These are phyloP conservation scores for Tenodera sinensis DNA, from an alignment of 2,888 invertebrate species.

Conservation along the genomic window DNA sequence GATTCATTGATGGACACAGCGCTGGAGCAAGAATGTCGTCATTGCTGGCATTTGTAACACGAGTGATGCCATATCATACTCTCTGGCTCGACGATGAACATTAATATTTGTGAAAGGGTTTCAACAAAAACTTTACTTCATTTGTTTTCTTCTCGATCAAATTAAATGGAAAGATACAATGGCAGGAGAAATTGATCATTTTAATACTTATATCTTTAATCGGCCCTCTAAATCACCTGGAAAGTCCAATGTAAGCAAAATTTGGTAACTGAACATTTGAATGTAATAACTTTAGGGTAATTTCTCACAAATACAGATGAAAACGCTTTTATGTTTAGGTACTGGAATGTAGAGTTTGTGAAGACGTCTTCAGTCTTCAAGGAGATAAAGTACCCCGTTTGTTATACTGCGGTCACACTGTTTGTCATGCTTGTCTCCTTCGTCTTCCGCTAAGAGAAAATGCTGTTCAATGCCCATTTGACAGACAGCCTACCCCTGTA, in stretches of 20 bases:
- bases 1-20: no score
- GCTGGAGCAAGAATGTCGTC: no score
- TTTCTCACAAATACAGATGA: not conserved
- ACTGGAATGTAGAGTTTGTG: slow-evolving; percentile 54
- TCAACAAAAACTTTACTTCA: not conserved
- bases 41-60: no score
- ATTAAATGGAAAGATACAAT: slow-evolving; percentile 28
- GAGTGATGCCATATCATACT: no score
- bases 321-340: slow-evolving; percentile 39
- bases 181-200: slow-evolving; percentile 37
- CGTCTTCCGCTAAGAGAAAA: slow-evolving; percentile 46
- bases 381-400: slow-evolving; percentile 55
- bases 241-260: slow-evolving; percentile 34
- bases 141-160: not conserved
- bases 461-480: slow-evolving; percentile 53
- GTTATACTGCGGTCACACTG: slow-evolving; percentile 52
- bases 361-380: slow-evolving; percentile 53
- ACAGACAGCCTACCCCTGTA: slow-evolving; percentile 52
- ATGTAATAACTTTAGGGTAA: not conserved
- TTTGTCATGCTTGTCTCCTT: slow-evolving; percentile 54
- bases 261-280: not conserved
- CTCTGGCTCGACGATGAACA: no score
- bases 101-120: not conserved
- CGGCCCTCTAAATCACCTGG: slow-evolving; percentile 32
- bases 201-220: slow-evolving; percentile 35